phyloP scores from a whole-genome alignment of 2,797 vertebrate species.

The Macrochelys suwanniensis region DNA sequence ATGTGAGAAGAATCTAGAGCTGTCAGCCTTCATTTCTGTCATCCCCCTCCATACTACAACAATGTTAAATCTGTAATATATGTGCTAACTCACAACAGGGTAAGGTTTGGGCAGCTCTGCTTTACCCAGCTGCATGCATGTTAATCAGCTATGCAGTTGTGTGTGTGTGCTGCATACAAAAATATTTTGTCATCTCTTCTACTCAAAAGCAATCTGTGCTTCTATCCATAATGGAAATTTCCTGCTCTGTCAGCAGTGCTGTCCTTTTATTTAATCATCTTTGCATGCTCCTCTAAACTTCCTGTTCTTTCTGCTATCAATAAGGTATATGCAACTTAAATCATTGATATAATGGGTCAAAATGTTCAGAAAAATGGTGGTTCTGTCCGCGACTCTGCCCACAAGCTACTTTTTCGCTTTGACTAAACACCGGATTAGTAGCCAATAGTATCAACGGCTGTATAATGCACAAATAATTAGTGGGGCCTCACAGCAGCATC shows the following conservation, averaged over 20 bases:
- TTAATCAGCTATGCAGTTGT: not conserved
- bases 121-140: not conserved
- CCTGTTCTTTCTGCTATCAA: not conserved
- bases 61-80: not conserved
- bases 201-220: not conserved
- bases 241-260: not conserved
- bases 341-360: not conserved
- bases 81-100: not conserved
- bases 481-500: not conserved
- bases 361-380: not conserved
- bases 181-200: not conserved
- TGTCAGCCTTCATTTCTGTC: not conserved
- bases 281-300: not conserved
- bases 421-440: not conserved
- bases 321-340: not conserved
- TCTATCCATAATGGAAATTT: not conserved
- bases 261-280: not conserved
- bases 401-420: not conserved
- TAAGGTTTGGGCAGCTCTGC: not conserved
- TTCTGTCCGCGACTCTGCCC: not conserved
- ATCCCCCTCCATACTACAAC: not conserved
- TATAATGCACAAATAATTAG: not conserved
- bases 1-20: not conserved
- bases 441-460: not conserved
- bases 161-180: not conserved